phyloP scores from a whole-genome alignment of 2,113 vertebrate genomes.

The Sakesphorus luctuosus region DNA sequence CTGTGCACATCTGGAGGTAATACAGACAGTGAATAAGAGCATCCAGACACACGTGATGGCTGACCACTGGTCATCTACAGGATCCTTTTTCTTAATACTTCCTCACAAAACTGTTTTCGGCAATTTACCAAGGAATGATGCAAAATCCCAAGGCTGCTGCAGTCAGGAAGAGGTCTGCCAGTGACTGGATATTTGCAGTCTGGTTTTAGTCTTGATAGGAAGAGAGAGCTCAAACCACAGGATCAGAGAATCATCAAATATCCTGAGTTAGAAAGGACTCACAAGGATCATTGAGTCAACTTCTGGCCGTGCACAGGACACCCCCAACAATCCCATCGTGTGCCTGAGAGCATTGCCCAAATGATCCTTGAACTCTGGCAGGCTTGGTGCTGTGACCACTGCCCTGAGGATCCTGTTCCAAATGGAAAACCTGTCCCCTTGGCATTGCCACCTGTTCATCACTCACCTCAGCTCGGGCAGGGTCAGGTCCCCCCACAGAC shows the following conservation, averaged over 20 bases:
- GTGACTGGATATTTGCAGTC: not conserved
- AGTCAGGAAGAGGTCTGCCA: not conserved
- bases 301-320: not conserved
- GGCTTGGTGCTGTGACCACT: not conserved
- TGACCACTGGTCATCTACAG: not conserved
- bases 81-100: not conserved
- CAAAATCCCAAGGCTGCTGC: not conserved
- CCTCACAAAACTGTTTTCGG: not conserved
- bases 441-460: not conserved
- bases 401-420: not conserved
- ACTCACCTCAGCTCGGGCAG: rapidly evolving
- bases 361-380: not conserved
- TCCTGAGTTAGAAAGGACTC: not conserved
- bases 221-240: not conserved
- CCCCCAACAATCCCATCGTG: not conserved
- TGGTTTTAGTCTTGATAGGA: not conserved
- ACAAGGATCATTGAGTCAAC: not conserved
- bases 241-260: not conserved
- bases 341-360: not conserved
- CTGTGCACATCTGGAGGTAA: not conserved
- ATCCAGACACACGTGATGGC: not conserved
- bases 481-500: not conserved
- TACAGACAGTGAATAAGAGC: not conserved
- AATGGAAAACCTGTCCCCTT: not conserved
- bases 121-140: not conserved